Percentiles rank a stretch among this genome's conserved stretches.
phyloP scores from a whole-genome alignment of 2,113 vertebrate species.

The Sterrhoptilus dennistouni region DNA sequence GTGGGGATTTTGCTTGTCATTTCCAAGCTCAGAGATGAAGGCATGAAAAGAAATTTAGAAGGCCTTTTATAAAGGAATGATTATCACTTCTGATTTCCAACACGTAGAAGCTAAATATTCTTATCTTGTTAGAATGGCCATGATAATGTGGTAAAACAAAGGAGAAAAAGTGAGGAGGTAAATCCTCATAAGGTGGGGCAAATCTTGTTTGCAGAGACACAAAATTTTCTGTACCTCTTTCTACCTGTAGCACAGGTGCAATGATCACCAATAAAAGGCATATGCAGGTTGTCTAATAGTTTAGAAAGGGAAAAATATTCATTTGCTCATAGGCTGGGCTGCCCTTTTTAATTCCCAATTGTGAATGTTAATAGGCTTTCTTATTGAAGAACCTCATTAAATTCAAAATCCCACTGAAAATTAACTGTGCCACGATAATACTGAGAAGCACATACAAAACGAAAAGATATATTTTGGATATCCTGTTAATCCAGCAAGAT shows the following conservation, averaged over 20 bases:
- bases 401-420: slow-evolving; percentile 22
- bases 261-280: neutral
- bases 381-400: slow-evolving; percentile 37
- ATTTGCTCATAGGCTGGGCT: neutral
- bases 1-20: neutral
- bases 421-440: neutral
- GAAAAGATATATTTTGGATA: neutral
- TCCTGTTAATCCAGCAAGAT: neutral
- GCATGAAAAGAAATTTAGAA: neutral
- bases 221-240: neutral
- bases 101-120: neutral
- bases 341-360: slow-evolving; percentile 17
- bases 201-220: neutral
- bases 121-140: neutral
- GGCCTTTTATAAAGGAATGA: neutral
- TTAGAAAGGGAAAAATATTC: neutral
- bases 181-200: neutral
- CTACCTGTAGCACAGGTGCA: neutral
- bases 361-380: neutral
- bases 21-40: neutral
- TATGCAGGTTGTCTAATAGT: neutral
- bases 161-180: neutral
- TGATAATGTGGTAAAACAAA: neutral
- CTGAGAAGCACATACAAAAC: neutral
- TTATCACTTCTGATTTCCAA: neutral